Evolutionary conservation across 1,140 invertebrate species (phyloP), one percentile per base, ranked within the genome.

Genomic region (Artemia franciscana): DNA sequence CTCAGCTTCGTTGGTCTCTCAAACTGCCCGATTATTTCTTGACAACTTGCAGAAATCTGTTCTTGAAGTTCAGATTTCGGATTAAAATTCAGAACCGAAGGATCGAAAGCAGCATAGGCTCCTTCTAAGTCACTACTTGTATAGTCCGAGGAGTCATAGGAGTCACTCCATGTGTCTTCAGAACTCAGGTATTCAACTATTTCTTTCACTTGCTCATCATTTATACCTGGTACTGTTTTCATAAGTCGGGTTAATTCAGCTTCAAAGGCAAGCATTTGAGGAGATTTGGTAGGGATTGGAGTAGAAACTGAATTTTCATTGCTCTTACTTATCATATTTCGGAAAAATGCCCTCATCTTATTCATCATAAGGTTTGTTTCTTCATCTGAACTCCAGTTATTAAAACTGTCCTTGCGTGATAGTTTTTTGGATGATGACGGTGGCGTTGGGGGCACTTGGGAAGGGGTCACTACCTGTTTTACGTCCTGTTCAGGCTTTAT

Each of bases 351-450:
- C 3, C 86, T 76, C 85, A 91, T 88, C 74, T 90, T 91, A 7
- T 83, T 86, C 88, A 92, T 91, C 88, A 92, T 91, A 5, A 91
- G 72, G 71, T 92, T 92, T 0, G 88, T 91, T 73, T 91, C 88
- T 70, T 91, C 88, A 69, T 91, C 88, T 0, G 87, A 90, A 57
- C 86, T 89, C 88, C 88, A 91, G 68, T 90, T 89, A 69, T 90
- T 89, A 72, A 91, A 91, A 69, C 86, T 89, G 70, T 91, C 88
- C 71, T 89, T 89, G 26, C 88, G 77, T 4, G 80, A 81, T 0
- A 88, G 69, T 60, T 69, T 7, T 78, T 77, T 24, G 77, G 65
- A n/a, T 69, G 70, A 26, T 69, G 68, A 23, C 3, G 60, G 60
- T 2, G 39, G 39, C 12, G 39, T 51, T 51, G 39, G 39, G 12